A percentile compares a stretch with the other conserved stretches of the same genome.
These are phyloP conservation scores for Hypsopygia costalis DNA, from an alignment of 2,888 invertebrate species.

Conservation along the genomic window DNA sequence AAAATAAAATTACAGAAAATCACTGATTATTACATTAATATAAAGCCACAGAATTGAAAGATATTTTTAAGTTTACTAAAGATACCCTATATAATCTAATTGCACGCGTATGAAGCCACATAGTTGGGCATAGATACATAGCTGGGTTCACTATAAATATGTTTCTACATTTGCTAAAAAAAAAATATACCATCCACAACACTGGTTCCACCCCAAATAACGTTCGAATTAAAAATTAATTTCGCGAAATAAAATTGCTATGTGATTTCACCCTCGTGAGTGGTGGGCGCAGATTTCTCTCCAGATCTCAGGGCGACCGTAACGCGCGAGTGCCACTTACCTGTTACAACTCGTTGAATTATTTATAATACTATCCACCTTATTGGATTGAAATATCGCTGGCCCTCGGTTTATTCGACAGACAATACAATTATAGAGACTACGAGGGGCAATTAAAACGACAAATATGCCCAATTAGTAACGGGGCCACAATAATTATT, in stretches of 20 bases:
- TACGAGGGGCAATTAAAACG: conserved; percentile 24
- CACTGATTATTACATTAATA: no score
- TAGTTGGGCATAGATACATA: no score
- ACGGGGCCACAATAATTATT: conserved; percentile 5
- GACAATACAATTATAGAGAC: conserved; percentile 43
- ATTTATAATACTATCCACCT: conserved; percentile 73
- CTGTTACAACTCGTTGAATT: conserved; percentile 74
- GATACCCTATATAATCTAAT: no score
- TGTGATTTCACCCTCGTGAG: conserved; percentile 50
- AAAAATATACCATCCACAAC: conserved; percentile 22
- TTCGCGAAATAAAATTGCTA: conserved; percentile 56
- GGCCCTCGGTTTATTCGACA: conserved; percentile 37
- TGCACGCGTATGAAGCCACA: no score
- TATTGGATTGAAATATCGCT: conserved; percentile 71
- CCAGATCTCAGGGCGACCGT: conserved; percentile 56
- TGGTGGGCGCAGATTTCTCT: conserved; percentile 45
- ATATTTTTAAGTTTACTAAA: no score
- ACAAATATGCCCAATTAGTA: conserved; percentile 13
- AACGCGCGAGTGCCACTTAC: conserved; percentile 72
- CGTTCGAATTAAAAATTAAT: conserved; percentile 59
- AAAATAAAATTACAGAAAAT: no score
- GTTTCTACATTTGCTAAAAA: no score
- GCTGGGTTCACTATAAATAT: no score
- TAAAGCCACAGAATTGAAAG: no score
- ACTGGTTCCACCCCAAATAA: conserved; percentile 32